A percentile compares a stretch with the other conserved stretches of the same genome.
phyloP scores from a whole-genome alignment of 2,797 vertebrate species.

The Zalophus californianus region DNA sequence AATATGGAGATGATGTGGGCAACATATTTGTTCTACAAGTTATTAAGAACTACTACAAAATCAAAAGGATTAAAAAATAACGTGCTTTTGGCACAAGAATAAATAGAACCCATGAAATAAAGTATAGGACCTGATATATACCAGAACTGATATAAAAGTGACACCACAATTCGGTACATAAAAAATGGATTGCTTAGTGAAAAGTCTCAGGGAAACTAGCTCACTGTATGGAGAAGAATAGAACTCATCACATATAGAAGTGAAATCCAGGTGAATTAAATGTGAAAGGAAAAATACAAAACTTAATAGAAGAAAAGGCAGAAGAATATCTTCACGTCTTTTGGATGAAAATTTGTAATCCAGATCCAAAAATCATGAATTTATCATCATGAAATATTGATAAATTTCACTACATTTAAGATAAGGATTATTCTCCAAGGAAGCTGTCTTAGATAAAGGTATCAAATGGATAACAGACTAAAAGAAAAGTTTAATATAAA shows the following conservation, averaged over 20 bases:
- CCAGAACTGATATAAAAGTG: background rate
- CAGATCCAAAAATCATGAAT: slow-evolving; percentile 9
- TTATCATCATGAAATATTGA: background rate
- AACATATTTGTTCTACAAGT: background rate
- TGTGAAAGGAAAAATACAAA: slow-evolving; percentile 26
- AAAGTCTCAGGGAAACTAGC: background rate
- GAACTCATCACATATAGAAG: slow-evolving; percentile 10
- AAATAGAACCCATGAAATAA: background rate
- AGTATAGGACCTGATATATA: background rate
- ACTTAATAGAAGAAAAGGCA: background rate
- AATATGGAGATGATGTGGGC: background rate
- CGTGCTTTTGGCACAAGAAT: background rate
- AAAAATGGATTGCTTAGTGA: background rate
- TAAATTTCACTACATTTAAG: background rate
- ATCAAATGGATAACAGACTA: background rate
- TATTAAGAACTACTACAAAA: background rate
- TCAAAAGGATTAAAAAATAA: background rate
- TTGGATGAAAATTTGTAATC: background rate
- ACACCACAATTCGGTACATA: background rate
- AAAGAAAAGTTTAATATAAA: slow-evolving; percentile 21
- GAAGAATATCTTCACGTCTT: slow-evolving; percentile 17
- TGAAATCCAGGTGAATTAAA: background rate
- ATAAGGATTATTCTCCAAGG: background rate
- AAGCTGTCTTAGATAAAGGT: slow-evolving; percentile 17
- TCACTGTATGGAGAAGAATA: background rate